Base-by-base conservation (phyloP, 2,113 vertebrate genomes). In the Anoura caudifer region DNA sequence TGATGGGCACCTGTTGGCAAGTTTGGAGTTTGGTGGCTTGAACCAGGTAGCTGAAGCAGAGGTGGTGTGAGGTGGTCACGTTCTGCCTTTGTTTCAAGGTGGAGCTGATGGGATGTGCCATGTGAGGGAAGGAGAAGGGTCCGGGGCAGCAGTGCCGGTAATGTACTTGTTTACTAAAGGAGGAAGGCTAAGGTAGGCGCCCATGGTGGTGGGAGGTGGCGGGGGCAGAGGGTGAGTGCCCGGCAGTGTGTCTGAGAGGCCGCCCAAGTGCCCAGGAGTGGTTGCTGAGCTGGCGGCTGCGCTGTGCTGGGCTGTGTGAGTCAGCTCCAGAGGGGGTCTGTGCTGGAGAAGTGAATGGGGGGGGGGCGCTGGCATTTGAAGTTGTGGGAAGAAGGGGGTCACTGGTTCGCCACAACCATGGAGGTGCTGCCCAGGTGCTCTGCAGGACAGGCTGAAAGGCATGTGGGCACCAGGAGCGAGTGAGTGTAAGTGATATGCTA, bases 301-400 rank as follows among this genome's bases (percentile, higher is more conserved):
- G 50, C 63, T 7, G 6, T 2, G 8, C 11, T 0, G 17, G 28
- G 73, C 63, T 15, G 7, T 11, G 8, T 7, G 0, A 8, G 36
- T 76, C 22, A 4, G 80, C 26, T 73, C 90, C 1, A 43, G n/a
- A n/a, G 70, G 45, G 36, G 15, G 45, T 13, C 87, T 43, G 45
- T 80, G 47, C 73, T 24, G 16, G 88, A 28, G 22, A 38, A 36
- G 61, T 22, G 0, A 45, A 47, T 13, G 17, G 14, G 54, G 65
- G 31, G 41, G 28, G 54, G 65, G 31, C 33, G 28, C 43, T n/a
- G 54, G 56, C 0, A 10, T 41, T 26, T 24, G 22, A 36, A 50
- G 61, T 80, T 63, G 3, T 15, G 19, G 17, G 91, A 33, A 38
- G 36, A 65, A 45, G 33, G 22, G 7, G 61, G 19, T 47, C 16